A percentile compares a stretch with the other conserved stretches of the same genome.
Conservation (phyloP, 2,797 vertebrate genomes). For the Muscicapa comitata region DNA sequence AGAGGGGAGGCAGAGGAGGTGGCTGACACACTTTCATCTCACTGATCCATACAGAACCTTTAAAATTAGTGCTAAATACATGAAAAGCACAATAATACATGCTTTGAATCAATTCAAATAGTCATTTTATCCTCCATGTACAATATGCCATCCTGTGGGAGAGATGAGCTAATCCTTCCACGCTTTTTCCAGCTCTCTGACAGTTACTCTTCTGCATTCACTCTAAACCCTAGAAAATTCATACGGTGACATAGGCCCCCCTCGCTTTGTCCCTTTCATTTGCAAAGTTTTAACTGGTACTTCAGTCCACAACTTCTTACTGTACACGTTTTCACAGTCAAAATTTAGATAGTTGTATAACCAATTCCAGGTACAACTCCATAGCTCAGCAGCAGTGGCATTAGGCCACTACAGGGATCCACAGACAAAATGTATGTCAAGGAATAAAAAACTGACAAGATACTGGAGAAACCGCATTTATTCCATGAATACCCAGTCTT, state of each 20-base stretch:
- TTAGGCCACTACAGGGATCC: background rate
- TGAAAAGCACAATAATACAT: background rate
- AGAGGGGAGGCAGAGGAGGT: conserved; percentile 31
- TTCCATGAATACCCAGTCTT: background rate
- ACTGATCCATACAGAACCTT: background rate
- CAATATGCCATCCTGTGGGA: conserved; percentile 22
- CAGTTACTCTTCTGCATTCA: background rate
- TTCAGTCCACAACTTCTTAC: background rate
- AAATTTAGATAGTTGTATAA: background rate
- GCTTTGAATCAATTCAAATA: background rate
- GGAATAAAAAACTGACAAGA: background rate
- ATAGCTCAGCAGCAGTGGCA: background rate
- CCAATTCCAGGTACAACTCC: background rate
- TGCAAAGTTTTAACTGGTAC: background rate
- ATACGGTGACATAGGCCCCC: background rate
- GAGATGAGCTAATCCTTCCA: conserved; percentile 41
- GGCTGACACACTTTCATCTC: conserved; percentile 38
- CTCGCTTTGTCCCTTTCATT: background rate
- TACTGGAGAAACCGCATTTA: background rate
- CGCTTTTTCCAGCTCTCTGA: background rate
- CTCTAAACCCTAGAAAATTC: background rate
- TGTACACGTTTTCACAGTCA: background rate
- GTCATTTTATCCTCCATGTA: background rate
- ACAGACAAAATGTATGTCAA: background rate
- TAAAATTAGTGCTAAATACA: conserved; percentile 1